phyloP scores from a whole-genome alignment of 92 coral and sea anemone genomes.

The Bergia puertoricense region DNA sequence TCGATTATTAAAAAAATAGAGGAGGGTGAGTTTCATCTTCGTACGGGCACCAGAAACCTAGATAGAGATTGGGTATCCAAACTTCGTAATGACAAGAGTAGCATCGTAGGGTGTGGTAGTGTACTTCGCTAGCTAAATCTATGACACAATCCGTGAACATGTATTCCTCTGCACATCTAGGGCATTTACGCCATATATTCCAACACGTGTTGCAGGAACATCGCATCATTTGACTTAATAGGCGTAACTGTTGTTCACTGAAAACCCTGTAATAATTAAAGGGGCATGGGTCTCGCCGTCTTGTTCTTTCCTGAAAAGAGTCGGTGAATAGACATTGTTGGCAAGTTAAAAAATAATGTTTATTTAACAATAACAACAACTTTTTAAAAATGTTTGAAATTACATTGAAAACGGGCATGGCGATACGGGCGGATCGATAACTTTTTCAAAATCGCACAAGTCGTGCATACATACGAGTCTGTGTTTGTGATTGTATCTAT shows the following conservation, averaged over 20 bases:
- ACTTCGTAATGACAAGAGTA: no score
- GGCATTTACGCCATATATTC: no score
- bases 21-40: no score
- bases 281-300: not conserved
- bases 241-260: not conserved
- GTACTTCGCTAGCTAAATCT: no score
- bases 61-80: no score
- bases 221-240: no score
- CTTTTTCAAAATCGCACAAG: not conserved
- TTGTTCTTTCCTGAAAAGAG: no score
- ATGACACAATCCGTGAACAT: not conserved
- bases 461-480: not conserved
- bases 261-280: not conserved
- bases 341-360: not conserved
- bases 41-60: no score
- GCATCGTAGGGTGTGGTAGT: no score
- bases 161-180: not conserved
- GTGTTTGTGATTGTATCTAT: not conserved
- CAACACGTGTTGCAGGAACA: not conserved
- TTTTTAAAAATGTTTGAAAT: not conserved
- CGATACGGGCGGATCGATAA: not conserved
- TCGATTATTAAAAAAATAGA: no score
- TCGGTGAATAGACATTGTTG: not conserved
- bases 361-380: not conserved
- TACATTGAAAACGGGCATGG: no score